Base-by-base conservation (phyloP, 2,888 invertebrate species). In the Unio delphinus region DNA sequence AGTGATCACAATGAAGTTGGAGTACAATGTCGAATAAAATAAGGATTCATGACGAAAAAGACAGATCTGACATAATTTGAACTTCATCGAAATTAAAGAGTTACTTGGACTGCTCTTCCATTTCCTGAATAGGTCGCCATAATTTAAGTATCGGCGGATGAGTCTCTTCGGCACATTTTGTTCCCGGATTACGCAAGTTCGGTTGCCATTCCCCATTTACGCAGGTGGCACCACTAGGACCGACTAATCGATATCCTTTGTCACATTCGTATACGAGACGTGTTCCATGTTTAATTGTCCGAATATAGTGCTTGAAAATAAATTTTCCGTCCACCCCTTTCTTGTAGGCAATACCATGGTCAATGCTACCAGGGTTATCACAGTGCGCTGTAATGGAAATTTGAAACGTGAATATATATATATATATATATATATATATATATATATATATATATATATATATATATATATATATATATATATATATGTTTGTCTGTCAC, bases 131-230 rank as follows among this genome's bases (percentile, higher is more conserved):
- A 23, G 86, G 82, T n/a, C 69, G 78, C 84, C 85, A 86, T 11
- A 81, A 75, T 70, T 80, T 82, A 58, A 78, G 81, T 63, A 87
- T 81, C 20, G 82, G 78, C 11, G 97, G 97, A 90, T 97, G 97
- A 86, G 95, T 95, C 8, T 95, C 96, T 0, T 94, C 92, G 1
- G 94, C 92, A 85, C 97, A 97, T 93, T 81, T 78, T 0, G 97
- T 97, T 64, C 96, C 89, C 82, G 96, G 94, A 78, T 93, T 92
- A 11, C 61, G 64, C 5, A 81, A 65, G 6, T 73, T 67, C 0
- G 98, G 98, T 76, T 96, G 95, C 98, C 98, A 98, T 73, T 93
- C 93, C 0, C 98, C 98, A 11, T 96, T 96, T 45, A 98, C 93
- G 83, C 98, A 98, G 0, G 98, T 98, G 0, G 98, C 97, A 80